Conservation (phyloP, 2,113 vertebrate species). For the Pseudorectes ferrugineus region DNA sequence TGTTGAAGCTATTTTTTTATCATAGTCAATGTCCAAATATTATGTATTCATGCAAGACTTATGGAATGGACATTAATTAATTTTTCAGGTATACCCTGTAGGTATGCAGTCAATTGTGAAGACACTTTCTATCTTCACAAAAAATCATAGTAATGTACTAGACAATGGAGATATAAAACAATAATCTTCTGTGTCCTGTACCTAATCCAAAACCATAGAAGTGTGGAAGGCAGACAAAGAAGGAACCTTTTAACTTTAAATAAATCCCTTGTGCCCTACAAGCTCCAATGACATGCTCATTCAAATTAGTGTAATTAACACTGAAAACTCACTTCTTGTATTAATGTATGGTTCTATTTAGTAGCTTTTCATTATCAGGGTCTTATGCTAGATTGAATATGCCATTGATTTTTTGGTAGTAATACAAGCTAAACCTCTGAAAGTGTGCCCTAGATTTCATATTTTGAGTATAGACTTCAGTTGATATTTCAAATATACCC, state of each 20-base stretch:
- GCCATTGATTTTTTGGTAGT: neutral
- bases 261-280: neutral
- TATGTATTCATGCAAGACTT: neutral
- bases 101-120: neutral
- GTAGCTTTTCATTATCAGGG: neutral
- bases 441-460: neutral
- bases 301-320: neutral
- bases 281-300: neutral
- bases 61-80: neutral
- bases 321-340: neutral
- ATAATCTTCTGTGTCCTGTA: neutral
- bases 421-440: neutral
- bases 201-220: neutral
- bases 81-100: neutral
- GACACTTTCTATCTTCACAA: neutral
- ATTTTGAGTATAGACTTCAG: neutral
- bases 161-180: neutral
- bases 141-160: neutral
- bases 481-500: neutral
- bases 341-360: neutral
- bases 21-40: neutral
- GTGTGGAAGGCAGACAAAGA: neutral
- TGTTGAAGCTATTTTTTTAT: neutral
- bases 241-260: neutral
- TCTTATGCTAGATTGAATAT: neutral